Evolutionary conservation across 1,140 invertebrate species (phyloP).

Genomic region (Brachionus rotundiformis): DNA sequence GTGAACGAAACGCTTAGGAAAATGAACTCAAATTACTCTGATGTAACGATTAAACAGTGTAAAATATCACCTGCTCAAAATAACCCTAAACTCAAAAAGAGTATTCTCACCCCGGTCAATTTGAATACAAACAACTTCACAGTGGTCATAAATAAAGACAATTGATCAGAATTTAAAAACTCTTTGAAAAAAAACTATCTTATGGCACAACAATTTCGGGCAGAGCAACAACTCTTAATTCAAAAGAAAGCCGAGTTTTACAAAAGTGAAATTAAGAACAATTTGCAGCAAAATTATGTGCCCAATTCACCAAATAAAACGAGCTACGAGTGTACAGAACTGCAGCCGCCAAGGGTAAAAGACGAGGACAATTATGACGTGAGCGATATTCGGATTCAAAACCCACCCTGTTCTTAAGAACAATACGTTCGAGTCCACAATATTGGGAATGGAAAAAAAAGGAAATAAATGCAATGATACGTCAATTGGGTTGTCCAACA

Average conservation of each 20-base stretch:
- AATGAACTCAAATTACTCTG: no score
- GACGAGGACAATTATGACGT: conserved; percentile 55
- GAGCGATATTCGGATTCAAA: conserved; percentile 54
- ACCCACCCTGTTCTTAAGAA: conserved; percentile 3
- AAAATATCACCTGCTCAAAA: no score
- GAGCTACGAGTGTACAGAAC: not conserved
- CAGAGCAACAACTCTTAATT: not conserved
- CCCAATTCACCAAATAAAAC: conserved; percentile 19
- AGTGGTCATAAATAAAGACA: conserved; percentile 13
- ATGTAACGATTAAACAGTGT: no score
- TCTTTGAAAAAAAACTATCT: conserved; percentile 29
- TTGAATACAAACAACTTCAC: not conserved
- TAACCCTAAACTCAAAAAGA: no score
- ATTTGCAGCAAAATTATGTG: not conserved
- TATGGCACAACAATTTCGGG: conserved; percentile 6
- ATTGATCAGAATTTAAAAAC: conserved; percentile 4
- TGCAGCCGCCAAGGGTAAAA: conserved; percentile 3
- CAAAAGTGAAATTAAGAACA: not conserved
- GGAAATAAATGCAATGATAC: not conserved
- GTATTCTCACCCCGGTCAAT: not conserved
- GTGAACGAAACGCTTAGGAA: no score
- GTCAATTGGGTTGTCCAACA: not conserved
- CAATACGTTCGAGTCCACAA: not conserved
- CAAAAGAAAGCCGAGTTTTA: not conserved
- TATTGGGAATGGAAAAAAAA: not conserved